Evolutionary conservation across 2,888 invertebrate species (phyloP).

Genomic region (Megamerina dolium): DNA sequence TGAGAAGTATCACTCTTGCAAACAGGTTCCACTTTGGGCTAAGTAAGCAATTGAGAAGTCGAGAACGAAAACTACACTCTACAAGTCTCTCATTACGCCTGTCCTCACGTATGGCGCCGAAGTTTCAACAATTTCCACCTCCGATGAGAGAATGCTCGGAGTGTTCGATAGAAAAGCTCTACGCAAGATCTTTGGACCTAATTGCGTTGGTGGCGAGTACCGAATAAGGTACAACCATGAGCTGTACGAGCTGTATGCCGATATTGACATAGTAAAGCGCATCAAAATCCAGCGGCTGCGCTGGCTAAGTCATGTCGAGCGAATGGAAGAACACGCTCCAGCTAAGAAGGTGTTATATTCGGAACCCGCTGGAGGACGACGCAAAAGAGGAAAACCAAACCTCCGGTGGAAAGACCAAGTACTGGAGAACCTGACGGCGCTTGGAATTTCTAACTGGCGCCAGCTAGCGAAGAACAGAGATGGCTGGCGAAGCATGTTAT

Average conservation of each 20-base stretch:
- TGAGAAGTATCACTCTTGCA: neutral
- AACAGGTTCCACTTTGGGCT: neutral
- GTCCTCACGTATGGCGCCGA: neutral
- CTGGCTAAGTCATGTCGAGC: too few relatives aligned
- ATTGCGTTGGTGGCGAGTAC: neutral
- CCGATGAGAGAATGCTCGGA: neutral
- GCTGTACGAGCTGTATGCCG: neutral
- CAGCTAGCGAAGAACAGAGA: too few relatives aligned
- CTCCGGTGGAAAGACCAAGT: too few relatives aligned
- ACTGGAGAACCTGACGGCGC: too few relatives aligned
- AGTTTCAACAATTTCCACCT: neutral
- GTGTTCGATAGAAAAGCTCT: neutral
- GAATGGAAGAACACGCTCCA: too few relatives aligned
- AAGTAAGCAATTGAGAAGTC: neutral
- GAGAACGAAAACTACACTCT: neutral
- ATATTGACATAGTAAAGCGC: too few relatives aligned
- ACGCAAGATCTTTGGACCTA: neutral
- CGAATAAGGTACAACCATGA: neutral
- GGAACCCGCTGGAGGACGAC: too few relatives aligned
- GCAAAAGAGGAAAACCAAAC: too few relatives aligned
- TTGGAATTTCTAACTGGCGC: too few relatives aligned
- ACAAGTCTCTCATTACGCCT: neutral
- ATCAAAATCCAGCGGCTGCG: too few relatives aligned
- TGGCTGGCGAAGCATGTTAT: too few relatives aligned
- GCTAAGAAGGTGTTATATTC: too few relatives aligned